phyloP scores from a whole-genome alignment of 2,888 invertebrate species.

The Anthophora plumipes region DNA sequence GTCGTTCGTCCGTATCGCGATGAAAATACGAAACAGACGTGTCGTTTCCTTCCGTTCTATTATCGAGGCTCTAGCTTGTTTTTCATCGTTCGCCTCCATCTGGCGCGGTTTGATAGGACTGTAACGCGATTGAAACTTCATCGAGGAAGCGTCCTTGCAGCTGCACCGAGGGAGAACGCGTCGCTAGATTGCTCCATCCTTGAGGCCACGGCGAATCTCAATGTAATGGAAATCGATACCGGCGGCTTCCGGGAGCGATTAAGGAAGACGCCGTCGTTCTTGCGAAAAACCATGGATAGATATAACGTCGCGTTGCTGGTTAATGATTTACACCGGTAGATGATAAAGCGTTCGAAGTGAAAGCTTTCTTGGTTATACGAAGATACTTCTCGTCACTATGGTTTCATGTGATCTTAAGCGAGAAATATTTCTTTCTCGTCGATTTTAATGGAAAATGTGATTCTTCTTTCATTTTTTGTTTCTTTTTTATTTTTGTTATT shows the following conservation, averaged over 20 bases:
- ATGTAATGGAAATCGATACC: slow-evolving; percentile 46
- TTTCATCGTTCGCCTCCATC: slow-evolving; percentile 50
- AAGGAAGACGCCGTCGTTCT: slow-evolving; percentile 7
- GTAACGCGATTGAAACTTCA: slow-evolving; percentile 66
- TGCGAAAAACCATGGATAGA: background rate
- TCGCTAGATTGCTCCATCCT: slow-evolving; percentile 35
- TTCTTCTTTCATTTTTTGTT: no score
- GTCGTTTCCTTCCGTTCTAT: slow-evolving; percentile 31
- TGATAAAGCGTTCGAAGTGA: background rate
- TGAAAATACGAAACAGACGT: slow-evolving; percentile 15
- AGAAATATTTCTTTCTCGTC: background rate
- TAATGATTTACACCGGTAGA: background rate
- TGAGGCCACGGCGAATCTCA: slow-evolving; percentile 26
- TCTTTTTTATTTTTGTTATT: no score
- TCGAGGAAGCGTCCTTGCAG: slow-evolving; percentile 47
- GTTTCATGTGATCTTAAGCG: background rate
- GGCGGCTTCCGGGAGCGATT: slow-evolving; percentile 9
- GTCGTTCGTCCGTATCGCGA: background rate
- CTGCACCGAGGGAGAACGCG: slow-evolving; percentile 35
- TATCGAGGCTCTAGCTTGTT: slow-evolving; percentile 30
- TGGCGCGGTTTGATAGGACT: slow-evolving; percentile 57
- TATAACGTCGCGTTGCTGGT: background rate
- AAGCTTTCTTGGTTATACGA: background rate
- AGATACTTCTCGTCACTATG: background rate
- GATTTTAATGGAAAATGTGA: background rate